A percentile compares a stretch with the other conserved stretches of the same genome.
phyloP scores from a whole-genome alignment of 2,113 vertebrate genomes.

The Notothenia rossii region DNA sequence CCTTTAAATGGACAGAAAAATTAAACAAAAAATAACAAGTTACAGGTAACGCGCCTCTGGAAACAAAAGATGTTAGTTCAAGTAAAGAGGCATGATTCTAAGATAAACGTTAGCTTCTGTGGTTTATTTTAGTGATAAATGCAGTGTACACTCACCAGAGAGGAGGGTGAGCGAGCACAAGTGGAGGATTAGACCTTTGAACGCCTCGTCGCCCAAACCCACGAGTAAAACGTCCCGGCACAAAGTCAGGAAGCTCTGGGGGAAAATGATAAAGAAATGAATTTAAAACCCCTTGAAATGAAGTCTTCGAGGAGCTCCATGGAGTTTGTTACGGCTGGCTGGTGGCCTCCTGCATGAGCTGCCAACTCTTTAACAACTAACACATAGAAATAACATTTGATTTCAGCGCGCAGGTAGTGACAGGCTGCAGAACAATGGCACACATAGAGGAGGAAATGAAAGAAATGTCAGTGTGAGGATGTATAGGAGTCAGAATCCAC shows the following conservation, averaged over 20 bases:
- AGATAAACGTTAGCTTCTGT: background rate
- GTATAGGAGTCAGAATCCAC: too few relatives aligned
- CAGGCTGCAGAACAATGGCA: slow-evolving; percentile 39
- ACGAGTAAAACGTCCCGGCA: slow-evolving; percentile 89
- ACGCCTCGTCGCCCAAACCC: slow-evolving; percentile 84
- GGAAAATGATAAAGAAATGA: background rate
- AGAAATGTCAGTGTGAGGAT: too few relatives aligned
- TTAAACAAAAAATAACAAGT: too few relatives aligned
- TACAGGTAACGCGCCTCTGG: too few relatives aligned
- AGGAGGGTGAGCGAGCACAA: slow-evolving; percentile 83
- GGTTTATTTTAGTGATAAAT: too few relatives aligned
- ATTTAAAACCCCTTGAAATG: background rate
- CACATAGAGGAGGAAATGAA: too few relatives aligned
- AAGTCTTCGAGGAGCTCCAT: background rate
- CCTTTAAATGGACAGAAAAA: too few relatives aligned
- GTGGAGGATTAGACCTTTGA: slow-evolving; percentile 86
- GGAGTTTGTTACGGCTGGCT: too few relatives aligned
- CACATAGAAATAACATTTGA: background rate
- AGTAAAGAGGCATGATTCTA: background rate
- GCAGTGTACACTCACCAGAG: slow-evolving; percentile 83
- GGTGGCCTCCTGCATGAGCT: background rate
- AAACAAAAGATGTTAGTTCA: background rate
- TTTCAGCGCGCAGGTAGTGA: slow-evolving; percentile 32
- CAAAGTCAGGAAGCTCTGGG: slow-evolving; percentile 87
- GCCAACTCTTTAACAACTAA: too few relatives aligned